Evolutionary conservation across 92 coral and sea anemone genomes (phyloP).

Genomic region (Palythoa heliodiscus): DNA sequence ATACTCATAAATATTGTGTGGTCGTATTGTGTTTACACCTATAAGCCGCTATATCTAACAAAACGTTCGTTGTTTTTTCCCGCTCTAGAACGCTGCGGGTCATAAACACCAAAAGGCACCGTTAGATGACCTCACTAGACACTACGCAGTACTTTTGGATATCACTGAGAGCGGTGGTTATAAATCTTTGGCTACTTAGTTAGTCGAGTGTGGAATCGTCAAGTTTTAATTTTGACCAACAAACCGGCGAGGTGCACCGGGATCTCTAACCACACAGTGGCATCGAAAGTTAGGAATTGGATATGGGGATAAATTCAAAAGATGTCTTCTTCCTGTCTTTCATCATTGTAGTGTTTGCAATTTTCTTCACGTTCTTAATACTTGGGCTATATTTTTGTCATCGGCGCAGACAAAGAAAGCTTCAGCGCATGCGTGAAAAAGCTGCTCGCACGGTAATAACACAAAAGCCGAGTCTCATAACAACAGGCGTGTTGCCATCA

Average conservation of each 20-base stretch:
- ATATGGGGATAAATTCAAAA: not conserved
- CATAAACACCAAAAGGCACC: not conserved
- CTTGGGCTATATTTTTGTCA: slow-evolving; percentile 37
- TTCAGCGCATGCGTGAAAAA: slow-evolving; percentile 47
- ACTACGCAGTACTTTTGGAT: not conserved
- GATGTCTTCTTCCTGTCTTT: slow-evolving; percentile 13
- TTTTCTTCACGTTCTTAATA: slow-evolving; percentile 14
- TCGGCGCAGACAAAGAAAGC: slow-evolving; percentile 34
- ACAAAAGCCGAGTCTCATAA: slow-evolving; percentile 13
- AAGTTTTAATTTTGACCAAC: not conserved
- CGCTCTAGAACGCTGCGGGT: not conserved
- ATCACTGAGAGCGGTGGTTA: not conserved
- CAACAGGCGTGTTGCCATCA: slow-evolving; percentile 23
- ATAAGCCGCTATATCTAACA: not conserved
- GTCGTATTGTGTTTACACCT: not conserved
- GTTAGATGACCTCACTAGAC: not conserved
- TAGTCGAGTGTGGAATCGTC: not conserved
- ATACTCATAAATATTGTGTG: not conserved
- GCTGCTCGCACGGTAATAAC: slow-evolving; percentile 31
- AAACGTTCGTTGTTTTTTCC: not conserved
- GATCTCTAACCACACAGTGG: not conserved
- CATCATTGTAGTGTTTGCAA: slow-evolving; percentile 1
- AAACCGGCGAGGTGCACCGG: not conserved
- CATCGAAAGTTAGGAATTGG: not conserved
- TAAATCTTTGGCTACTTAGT: not conserved